Evolutionary conservation across 2,797 vertebrate genomes (phyloP).

Genomic region (Crax fasciolata): DNA sequence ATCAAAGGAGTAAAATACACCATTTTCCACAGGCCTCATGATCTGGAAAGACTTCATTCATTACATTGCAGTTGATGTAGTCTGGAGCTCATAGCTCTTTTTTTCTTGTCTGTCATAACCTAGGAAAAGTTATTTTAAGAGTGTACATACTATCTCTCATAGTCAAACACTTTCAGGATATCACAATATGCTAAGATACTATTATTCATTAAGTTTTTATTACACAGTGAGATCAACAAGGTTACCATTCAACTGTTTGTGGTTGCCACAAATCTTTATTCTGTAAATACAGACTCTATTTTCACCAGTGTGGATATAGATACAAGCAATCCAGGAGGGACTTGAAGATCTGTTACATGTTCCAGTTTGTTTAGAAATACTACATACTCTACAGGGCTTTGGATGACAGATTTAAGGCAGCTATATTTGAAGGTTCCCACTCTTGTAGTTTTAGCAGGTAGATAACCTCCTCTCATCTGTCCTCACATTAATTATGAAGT

Average conservation of each 20-base stretch:
- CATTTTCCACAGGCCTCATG: neutral
- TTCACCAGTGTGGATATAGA: neutral
- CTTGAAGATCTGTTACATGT: neutral
- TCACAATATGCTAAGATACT: neutral
- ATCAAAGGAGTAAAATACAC: conserved; percentile 53
- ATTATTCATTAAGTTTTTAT: neutral
- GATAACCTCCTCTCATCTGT: neutral
- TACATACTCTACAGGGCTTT: neutral
- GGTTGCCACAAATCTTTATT: neutral
- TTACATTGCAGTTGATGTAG: conserved; percentile 23
- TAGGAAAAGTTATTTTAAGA: neutral
- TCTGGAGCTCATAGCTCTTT: neutral
- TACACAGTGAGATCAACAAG: neutral
- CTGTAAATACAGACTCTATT: neutral
- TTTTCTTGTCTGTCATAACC: neutral
- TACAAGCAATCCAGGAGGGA: neutral
- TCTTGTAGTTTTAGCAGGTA: neutral
- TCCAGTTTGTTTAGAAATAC: neutral
- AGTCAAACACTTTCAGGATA: neutral
- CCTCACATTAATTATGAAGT: neutral
- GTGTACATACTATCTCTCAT: neutral
- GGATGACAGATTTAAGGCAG: neutral
- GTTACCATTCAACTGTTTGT: neutral
- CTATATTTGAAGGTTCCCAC: neutral
- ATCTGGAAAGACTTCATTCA: neutral